Conservation (phyloP, 2,888 invertebrate genomes). For the Rhimphoctona megacephalus region DNA sequence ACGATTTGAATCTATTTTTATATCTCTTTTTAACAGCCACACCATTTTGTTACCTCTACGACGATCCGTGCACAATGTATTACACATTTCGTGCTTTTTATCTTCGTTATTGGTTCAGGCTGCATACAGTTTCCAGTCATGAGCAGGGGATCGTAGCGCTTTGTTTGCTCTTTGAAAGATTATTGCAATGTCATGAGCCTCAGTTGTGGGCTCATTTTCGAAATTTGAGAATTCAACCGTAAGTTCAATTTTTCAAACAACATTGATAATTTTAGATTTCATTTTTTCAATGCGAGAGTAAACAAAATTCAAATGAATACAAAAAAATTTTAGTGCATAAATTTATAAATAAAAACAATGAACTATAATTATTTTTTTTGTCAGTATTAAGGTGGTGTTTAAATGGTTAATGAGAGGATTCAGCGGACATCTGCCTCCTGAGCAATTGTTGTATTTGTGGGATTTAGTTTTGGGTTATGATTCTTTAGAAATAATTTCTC, state of each 20-base stretch:
- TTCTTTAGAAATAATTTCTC: slow-evolving; percentile 94
- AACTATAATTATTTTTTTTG: slow-evolving; percentile 72
- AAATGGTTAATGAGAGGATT: slow-evolving; percentile 99
- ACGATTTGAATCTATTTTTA: slow-evolving; percentile 25
- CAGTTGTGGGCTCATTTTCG: slow-evolving; percentile 96
- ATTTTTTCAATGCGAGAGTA: not conserved
- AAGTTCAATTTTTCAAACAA: slow-evolving; percentile 84
- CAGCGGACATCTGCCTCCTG: slow-evolving; percentile 96
- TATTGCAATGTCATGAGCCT: slow-evolving; percentile 96
- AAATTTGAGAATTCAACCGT: slow-evolving; percentile 96
- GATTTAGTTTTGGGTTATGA: slow-evolving; percentile 97
- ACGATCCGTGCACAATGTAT: slow-evolving; percentile 94
- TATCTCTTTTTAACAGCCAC: slow-evolving; percentile 89
- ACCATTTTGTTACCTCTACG: slow-evolving; percentile 97
- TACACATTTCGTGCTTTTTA: slow-evolving; percentile 97
- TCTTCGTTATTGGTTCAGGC: slow-evolving; percentile 94
- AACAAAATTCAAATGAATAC: not conserved
- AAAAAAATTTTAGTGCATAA: not conserved
- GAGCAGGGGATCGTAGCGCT: slow-evolving; percentile 96
- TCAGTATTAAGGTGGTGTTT: slow-evolving; percentile 94
- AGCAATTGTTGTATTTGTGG: slow-evolving; percentile 96
- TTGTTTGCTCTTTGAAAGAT: slow-evolving; percentile 94
- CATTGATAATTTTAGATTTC: not conserved
- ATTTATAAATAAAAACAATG: not conserved
- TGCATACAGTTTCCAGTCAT: slow-evolving; percentile 96